A percentile compares a stretch with the other conserved stretches of the same genome.
Conservation (phyloP, 2,888 invertebrate species). For the Trissoscelio sp. region DNA sequence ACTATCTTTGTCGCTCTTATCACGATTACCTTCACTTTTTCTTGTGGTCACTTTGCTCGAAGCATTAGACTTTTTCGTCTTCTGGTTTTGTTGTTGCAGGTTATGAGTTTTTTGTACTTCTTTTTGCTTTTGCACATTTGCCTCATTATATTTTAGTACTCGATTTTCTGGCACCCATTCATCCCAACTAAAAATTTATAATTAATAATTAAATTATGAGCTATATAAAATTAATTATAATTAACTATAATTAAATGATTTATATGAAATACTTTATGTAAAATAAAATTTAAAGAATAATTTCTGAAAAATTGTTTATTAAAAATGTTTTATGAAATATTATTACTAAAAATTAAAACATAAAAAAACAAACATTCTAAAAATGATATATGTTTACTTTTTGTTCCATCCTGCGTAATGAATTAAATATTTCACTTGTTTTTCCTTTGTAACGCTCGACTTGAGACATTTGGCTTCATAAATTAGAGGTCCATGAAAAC, state of each 20-base stretch:
- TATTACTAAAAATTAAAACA: background rate
- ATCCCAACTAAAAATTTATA: conserved; percentile 84
- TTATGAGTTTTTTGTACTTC: conserved; percentile 86
- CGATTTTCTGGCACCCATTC: conserved; percentile 87
- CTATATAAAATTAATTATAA: no score
- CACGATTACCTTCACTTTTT: conserved; percentile 75
- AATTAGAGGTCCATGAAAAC: conserved; percentile 97
- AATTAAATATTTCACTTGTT: conserved; percentile 94
- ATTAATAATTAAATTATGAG: conserved; percentile 35
- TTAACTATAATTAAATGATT: no score
- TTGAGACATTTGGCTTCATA: conserved; percentile 98
- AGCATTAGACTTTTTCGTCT: conserved; percentile 77
- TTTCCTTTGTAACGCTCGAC: conserved; percentile 91
- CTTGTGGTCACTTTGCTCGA: conserved; percentile 76
- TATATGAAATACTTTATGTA: no score
- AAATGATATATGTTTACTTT: conserved; percentile 86
- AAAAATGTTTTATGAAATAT: no score
- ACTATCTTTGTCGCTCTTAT: conserved; percentile 81
- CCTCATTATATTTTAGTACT: conserved; percentile 87
- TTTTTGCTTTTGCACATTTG: conserved; percentile 86
- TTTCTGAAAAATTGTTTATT: conserved; percentile 32
- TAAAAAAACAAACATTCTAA: background rate
- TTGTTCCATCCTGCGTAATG: conserved; percentile 99
- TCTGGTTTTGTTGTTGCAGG: conserved; percentile 85
- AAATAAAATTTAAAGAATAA: no score